phyloP scores from a whole-genome alignment of 2,113 vertebrate species.

The Austrofundulus limnaeus region DNA sequence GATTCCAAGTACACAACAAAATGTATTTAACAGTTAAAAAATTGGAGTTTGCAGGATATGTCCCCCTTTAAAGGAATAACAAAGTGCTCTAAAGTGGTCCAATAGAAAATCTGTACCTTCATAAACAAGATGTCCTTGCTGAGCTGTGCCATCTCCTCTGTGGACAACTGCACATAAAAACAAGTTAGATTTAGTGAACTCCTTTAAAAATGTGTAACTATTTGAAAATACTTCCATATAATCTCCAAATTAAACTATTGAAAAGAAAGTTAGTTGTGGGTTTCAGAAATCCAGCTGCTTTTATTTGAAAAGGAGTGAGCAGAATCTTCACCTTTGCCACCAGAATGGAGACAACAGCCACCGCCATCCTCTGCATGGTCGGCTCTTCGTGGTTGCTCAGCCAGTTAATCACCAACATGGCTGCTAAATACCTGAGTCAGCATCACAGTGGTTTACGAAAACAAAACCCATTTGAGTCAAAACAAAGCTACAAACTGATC shows the following conservation, averaged over 20 bases:
- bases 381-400: slow-evolving; percentile 89
- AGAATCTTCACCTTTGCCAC: slow-evolving; percentile 87
- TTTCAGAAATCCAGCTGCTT: slow-evolving; percentile 29
- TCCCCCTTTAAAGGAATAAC: no score
- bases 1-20: no score
- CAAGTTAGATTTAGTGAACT: slow-evolving; percentile 6
- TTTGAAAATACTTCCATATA: not conserved
- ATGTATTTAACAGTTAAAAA: no score
- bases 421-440: slow-evolving; percentile 86
- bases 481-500: no score
- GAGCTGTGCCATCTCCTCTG: slow-evolving; percentile 87
- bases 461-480: not conserved
- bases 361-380: slow-evolving; percentile 92
- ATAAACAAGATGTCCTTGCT: slow-evolving; percentile 89
- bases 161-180: slow-evolving; percentile 82
- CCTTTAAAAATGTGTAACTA: slow-evolving; percentile 18
- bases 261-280: not conserved
- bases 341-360: slow-evolving; percentile 91
- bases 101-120: slow-evolving; percentile 76
- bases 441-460: slow-evolving; percentile 21
- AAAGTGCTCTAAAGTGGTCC: no score
- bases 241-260: not conserved
- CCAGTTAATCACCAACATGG: slow-evolving; percentile 93
- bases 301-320: slow-evolving; percentile 2
- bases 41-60: no score